Percentiles rank a stretch among this genome's conserved stretches.
Evolutionary conservation across 2,888 invertebrate genomes (phyloP).

Genomic region (Melinaea menophilus): DNA sequence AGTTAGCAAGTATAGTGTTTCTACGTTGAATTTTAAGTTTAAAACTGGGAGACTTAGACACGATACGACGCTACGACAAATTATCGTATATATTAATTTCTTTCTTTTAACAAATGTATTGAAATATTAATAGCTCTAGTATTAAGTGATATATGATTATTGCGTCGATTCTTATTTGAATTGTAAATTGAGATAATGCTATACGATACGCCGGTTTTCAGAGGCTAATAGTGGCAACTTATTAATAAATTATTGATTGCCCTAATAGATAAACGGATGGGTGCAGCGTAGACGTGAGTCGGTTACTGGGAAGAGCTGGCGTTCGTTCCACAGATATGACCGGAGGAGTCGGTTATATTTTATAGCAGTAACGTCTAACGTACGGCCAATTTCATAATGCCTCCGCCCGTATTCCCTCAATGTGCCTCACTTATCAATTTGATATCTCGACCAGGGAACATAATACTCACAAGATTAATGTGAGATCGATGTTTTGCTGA

Average conservation of each 20-base stretch:
- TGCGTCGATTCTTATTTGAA: background rate
- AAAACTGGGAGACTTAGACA: conserved; percentile 3
- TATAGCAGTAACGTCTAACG: conserved; percentile 75
- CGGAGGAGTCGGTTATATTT: conserved; percentile 72
- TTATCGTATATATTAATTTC: too few species aligned
- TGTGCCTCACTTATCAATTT: conserved; percentile 77
- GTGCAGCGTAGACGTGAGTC: conserved; percentile 55
- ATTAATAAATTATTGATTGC: conserved; percentile 56
- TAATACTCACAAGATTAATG: conserved; percentile 61
- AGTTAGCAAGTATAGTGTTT: conserved; percentile 15
- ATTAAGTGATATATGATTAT: too few species aligned
- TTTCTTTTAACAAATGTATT: too few species aligned
- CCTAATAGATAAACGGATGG: conserved; percentile 58
- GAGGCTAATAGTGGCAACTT: conserved; percentile 34
- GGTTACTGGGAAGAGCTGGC: conserved; percentile 48
- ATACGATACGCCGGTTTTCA: conserved; percentile 1
- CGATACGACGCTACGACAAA: background rate
- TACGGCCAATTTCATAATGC: conserved; percentile 79
- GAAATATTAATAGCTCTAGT: too few species aligned
- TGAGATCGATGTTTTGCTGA: conserved; percentile 41
- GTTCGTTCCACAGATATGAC: conserved; percentile 72
- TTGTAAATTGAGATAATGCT: background rate
- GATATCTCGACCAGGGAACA: conserved; percentile 74
- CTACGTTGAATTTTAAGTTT: conserved; percentile 1
- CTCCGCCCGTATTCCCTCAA: conserved; percentile 60